Evolutionary conservation across 2,797 vertebrate genomes (phyloP).

Genomic region (Phyllotis vaccarum): DNA sequence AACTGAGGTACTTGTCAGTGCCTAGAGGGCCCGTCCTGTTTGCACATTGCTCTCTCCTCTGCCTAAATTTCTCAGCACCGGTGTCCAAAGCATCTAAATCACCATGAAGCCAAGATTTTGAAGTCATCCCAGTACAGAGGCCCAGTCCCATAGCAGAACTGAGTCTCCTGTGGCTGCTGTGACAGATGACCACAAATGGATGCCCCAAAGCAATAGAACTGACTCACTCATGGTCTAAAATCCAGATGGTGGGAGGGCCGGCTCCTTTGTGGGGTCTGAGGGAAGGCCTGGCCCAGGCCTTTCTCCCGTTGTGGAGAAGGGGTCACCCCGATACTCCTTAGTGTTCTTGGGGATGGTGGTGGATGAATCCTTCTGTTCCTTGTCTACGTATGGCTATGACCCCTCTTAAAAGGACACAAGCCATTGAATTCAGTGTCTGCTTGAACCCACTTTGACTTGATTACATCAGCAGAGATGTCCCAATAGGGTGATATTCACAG

Average conservation of each 20-base stretch:
- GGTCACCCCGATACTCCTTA: not conserved
- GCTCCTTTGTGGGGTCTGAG: not conserved
- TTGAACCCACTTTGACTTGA: not conserved
- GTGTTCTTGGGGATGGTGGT: not conserved
- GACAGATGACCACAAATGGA: not conserved
- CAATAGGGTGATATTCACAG: not conserved
- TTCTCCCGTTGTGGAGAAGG: not conserved
- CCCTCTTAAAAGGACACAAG: not conserved
- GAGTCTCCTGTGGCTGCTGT: not conserved
- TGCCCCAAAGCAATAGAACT: not conserved
- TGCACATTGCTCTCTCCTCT: not conserved
- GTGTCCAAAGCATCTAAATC: not conserved
- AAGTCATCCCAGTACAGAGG: not conserved
- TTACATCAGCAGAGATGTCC: constrained; percentile 35
- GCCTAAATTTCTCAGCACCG: not conserved
- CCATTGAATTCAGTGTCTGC: not conserved
- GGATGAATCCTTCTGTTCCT: accelerated
- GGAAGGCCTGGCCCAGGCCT: not conserved
- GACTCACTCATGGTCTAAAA: not conserved
- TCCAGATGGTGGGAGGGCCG: not conserved
- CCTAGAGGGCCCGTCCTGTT: not conserved
- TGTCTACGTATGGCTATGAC: not conserved
- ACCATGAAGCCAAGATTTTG: not conserved
- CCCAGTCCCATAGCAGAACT: not conserved
- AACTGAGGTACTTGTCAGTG: not conserved